Conservation (phyloP, 2,113 vertebrate genomes). For the Paratilapia polleni region DNA sequence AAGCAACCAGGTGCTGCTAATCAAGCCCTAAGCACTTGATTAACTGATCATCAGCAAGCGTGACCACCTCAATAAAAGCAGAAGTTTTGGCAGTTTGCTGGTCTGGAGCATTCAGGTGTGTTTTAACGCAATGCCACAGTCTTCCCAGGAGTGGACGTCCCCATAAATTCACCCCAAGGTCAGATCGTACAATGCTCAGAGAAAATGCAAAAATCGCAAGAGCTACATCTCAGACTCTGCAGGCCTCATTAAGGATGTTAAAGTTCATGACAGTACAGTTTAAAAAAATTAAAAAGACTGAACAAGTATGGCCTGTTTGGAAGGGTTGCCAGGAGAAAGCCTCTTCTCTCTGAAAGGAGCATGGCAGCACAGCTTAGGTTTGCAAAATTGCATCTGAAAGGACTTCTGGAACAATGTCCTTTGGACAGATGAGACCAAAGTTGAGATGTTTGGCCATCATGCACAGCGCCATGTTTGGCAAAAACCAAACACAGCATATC, state of each 20-base stretch:
- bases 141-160: not conserved
- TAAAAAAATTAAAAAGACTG: not conserved
- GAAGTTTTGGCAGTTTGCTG: not conserved
- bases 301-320: too few species aligned
- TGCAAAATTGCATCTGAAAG: too few species aligned
- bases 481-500: too few species aligned
- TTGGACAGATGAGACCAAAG: too few species aligned
- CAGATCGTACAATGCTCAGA: fast-evolving
- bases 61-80: not conserved
- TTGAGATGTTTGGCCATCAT: too few species aligned
- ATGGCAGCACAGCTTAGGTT: too few species aligned
- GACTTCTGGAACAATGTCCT: too few species aligned
- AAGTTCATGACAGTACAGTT: not conserved
- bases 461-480: too few species aligned
- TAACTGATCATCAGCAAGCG: not conserved
- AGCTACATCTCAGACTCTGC: not conserved
- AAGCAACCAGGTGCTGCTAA: not conserved
- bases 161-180: fast-evolving
- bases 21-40: not conserved
- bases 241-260: fast-evolving
- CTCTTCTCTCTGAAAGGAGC: too few species aligned
- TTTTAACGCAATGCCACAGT: not conserved
- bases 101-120: not conserved
- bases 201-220: not conserved
- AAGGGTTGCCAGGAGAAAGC: too few species aligned